phyloP scores from a whole-genome alignment of 2,888 invertebrate genomes.

The Chalcosyrphus nemorum region DNA sequence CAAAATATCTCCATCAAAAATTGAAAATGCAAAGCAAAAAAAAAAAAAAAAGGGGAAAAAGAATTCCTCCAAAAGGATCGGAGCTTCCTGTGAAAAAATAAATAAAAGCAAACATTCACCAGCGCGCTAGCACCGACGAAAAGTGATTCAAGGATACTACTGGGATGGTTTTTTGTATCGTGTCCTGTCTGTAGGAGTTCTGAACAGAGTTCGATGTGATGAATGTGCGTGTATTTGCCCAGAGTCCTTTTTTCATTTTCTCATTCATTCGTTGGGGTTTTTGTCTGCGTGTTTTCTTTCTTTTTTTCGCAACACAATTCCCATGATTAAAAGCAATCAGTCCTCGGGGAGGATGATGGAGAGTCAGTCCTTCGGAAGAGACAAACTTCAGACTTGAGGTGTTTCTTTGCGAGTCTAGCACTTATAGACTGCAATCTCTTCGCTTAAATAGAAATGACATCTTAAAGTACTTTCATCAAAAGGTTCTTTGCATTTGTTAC shows the following conservation, averaged over 20 bases:
- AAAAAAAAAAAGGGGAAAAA: no score
- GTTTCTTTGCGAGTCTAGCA: constrained; percentile 6
- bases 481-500: constrained; percentile 6
- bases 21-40: constrained; percentile 58
- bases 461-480: constrained; percentile 5
- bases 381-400: not conserved
- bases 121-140: no score
- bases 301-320: constrained; percentile 44
- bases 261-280: constrained; percentile 24
- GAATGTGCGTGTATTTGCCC: constrained; percentile 58
- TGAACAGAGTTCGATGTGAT: constrained; percentile 41
- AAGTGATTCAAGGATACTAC: constrained; percentile 49
- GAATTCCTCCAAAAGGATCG: constrained; percentile 25
- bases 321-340: constrained; percentile 70
- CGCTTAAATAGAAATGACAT: constrained; percentile 37
- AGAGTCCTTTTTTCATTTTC: constrained; percentile 30
- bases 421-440: constrained; percentile 5
- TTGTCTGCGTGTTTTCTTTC: not conserved
- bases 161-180: constrained; percentile 9
- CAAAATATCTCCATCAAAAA: constrained; percentile 68
- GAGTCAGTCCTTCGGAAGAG: constrained; percentile 8
- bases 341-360: constrained; percentile 24
- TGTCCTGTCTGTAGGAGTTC: not conserved
- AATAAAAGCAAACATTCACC: constrained; percentile 48
- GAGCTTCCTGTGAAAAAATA: constrained; percentile 68